Conservation (phyloP, 23 tunicate genomes). For the Ascidia mentula region DNA sequence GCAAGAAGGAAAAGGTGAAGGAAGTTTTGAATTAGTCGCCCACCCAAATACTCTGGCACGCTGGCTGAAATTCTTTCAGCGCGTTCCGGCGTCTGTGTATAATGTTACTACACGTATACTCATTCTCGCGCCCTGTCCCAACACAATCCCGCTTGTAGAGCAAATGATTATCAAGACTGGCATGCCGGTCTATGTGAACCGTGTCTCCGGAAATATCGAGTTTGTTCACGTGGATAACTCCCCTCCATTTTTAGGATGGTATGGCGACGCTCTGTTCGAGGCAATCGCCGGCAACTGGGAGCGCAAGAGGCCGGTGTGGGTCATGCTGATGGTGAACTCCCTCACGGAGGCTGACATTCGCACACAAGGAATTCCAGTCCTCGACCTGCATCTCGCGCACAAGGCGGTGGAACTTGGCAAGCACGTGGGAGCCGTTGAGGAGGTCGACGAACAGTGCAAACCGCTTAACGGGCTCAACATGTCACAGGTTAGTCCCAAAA, state of each 20-base stretch:
- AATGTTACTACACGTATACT: too few relatives aligned
- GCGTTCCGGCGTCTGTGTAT: background rate
- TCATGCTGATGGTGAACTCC: slow-evolving; percentile 42
- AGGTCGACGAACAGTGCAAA: slow-evolving; percentile 47
- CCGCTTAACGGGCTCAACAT: slow-evolving; percentile 36
- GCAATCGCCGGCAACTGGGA: slow-evolving; percentile 47
- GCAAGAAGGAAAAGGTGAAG: slow-evolving; percentile 24
- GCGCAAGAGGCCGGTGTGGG: slow-evolving; percentile 49
- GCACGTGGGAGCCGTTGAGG: slow-evolving; percentile 40
- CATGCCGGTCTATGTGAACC: background rate
- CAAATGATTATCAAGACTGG: too few relatives aligned
- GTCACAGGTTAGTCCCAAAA: slow-evolving; percentile 20
- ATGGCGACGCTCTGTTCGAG: slow-evolving; percentile 11
- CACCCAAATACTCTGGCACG: background rate
- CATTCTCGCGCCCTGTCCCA: background rate
- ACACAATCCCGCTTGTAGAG: too few relatives aligned
- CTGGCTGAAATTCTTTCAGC: too few relatives aligned
- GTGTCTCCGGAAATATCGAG: slow-evolving; percentile 1
- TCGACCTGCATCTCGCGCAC: slow-evolving; percentile 42
- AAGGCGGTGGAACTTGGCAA: slow-evolving; percentile 29
- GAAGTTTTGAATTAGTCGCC: background rate
- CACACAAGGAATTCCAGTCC: slow-evolving; percentile 38
- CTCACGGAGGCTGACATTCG: slow-evolving; percentile 42
- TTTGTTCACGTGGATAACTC: background rate
- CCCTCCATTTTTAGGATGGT: slow-evolving; percentile 1